phyloP scores from a whole-genome alignment of 1,140 invertebrate genomes.

The Drosophila paulistorum region DNA sequence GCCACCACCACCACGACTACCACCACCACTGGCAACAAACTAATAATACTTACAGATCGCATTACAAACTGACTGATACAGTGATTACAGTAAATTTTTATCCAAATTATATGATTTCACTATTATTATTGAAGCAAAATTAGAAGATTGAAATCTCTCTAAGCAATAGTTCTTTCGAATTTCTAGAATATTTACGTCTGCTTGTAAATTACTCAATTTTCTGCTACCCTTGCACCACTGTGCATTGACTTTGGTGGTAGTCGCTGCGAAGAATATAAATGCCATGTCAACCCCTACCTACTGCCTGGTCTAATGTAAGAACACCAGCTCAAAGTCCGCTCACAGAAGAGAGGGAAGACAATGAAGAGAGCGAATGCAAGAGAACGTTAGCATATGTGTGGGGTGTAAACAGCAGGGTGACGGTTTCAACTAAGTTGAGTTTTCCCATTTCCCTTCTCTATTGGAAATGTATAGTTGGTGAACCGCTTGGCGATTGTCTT shows the following conservation, averaged over 20 bases:
- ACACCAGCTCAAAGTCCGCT: neutral
- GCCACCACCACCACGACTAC: neutral
- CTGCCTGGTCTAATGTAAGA: neutral
- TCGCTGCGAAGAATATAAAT: slow-evolving; percentile 1
- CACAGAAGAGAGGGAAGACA: neutral
- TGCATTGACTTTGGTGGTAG: neutral
- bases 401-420: neutral
- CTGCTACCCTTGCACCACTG: neutral
- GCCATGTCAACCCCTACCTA: slow-evolving; percentile 1
- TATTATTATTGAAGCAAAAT: no score
- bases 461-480: neutral
- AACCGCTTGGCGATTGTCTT: slow-evolving; percentile 5
- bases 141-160: no score
- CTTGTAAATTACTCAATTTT: no score
- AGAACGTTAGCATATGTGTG: neutral
- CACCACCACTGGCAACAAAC: slow-evolving; percentile 12
- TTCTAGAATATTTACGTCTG: neutral
- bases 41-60: slow-evolving; percentile 18
- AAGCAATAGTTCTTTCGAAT: no score
- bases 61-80: neutral
- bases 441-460: neutral
- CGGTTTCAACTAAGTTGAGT: neutral
- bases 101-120: no score
- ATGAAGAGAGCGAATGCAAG: neutral
- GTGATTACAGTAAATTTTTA: neutral